A percentile compares a stretch with the other conserved stretches of the same genome.
Conservation (phyloP, 2,113 vertebrate genomes). For the Pteropus alecto region DNA sequence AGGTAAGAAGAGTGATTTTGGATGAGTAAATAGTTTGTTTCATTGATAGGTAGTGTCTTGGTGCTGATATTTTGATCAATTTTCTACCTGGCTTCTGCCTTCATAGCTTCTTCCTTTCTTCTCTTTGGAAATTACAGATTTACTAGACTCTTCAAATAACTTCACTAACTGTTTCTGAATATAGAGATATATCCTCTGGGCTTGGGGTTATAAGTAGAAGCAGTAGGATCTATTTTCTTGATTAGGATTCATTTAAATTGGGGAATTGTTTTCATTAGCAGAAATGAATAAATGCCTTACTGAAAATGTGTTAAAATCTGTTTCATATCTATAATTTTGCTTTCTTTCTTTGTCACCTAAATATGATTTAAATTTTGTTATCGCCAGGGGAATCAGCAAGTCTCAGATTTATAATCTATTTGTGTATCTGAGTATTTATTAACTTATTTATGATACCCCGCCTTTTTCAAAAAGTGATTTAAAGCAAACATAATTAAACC, state of each 20-base stretch:
- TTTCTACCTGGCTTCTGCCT: neutral
- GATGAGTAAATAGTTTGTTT: neutral
- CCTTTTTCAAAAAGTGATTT: slow-evolving; percentile 31
- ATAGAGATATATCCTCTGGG: neutral
- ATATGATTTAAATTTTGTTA: slow-evolving; percentile 43
- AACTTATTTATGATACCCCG: slow-evolving; percentile 51
- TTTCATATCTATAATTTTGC: neutral
- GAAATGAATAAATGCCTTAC: slow-evolving; percentile 32
- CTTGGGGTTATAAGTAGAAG: neutral
- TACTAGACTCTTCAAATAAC: neutral
- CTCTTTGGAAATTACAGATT: neutral
- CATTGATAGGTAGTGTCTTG: neutral
- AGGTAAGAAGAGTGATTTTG: neutral
- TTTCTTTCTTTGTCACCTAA: slow-evolving; percentile 18
- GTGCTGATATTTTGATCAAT: neutral
- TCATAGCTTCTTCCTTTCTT: neutral
- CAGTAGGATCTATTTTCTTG: slow-evolving; percentile 10
- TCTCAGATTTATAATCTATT: slow-evolving; percentile 26
- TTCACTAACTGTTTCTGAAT: slow-evolving; percentile 3
- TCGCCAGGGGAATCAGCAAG: slow-evolving; percentile 20
- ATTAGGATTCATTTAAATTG: slow-evolving; percentile 50
- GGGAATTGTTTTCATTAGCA: slow-evolving; percentile 35
- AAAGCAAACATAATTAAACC: slow-evolving; percentile 48
- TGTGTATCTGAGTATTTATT: slow-evolving; percentile 48
- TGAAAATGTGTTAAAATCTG: slow-evolving; percentile 41